phyloP scores from a whole-genome alignment of 2,113 vertebrate genomes.

The Dicrurus megarhynchus region DNA sequence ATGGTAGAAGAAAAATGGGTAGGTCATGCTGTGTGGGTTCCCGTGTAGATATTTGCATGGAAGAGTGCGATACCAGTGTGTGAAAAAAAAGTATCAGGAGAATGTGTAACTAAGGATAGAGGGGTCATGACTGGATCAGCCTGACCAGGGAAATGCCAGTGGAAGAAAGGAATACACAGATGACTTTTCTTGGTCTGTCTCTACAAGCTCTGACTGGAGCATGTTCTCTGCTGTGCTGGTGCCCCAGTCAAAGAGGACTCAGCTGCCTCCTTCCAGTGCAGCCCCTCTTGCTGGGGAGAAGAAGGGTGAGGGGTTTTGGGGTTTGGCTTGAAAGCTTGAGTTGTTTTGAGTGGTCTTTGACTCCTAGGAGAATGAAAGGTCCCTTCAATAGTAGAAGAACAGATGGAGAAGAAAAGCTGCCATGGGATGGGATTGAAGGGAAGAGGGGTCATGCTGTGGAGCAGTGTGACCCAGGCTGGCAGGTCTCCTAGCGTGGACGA shows the following conservation, averaged over 20 bases:
- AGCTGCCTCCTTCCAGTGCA: background rate
- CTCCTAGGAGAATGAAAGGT: background rate
- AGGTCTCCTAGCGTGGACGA: background rate
- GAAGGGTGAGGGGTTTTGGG: background rate
- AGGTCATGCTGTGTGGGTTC: background rate
- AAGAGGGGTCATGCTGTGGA: background rate
- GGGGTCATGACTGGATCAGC: background rate
- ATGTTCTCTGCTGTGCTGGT: background rate
- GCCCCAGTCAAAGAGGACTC: background rate
- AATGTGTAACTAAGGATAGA: background rate
- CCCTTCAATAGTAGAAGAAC: background rate
- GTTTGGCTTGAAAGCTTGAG: background rate
- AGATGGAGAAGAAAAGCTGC: background rate
- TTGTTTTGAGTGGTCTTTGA: background rate
- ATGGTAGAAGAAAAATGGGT: background rate
- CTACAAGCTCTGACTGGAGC: background rate
- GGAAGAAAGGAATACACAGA: background rate
- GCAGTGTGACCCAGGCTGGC: background rate
- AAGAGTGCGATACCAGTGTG: background rate
- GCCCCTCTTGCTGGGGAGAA: background rate
- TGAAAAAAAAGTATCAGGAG: background rate
- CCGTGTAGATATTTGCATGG: background rate
- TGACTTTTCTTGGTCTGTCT: background rate
- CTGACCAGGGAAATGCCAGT: background rate
- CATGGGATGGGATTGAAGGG: background rate